A percentile compares a stretch with the other conserved stretches of the same genome.
Conservation (phyloP, 2,113 vertebrate species). For the Oryzias woworae region DNA sequence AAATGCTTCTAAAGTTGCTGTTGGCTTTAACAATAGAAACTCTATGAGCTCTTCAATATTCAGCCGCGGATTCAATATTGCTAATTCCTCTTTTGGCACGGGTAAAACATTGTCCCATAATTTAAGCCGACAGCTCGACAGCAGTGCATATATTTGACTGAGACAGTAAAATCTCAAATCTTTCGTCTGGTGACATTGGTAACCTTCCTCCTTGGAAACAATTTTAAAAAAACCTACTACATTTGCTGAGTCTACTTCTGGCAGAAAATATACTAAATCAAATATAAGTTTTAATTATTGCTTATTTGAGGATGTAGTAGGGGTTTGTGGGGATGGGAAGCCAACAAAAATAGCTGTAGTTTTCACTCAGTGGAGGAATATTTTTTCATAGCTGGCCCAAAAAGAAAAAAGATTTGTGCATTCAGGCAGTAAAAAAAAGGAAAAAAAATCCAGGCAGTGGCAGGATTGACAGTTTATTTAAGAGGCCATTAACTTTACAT, state of each 20-base stretch:
- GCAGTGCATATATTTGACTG: slow-evolving; percentile 63
- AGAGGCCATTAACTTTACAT: slow-evolving; percentile 82
- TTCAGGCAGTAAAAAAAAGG: slow-evolving; percentile 46
- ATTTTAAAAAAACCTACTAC: slow-evolving; percentile 22
- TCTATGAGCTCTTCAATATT: slow-evolving; percentile 46
- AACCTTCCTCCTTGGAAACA: slow-evolving; percentile 52
- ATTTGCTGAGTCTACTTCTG: no score
- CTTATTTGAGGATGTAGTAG: slow-evolving; percentile 50
- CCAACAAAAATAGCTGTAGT: slow-evolving; percentile 13
- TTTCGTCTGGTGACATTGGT: slow-evolving; percentile 43
- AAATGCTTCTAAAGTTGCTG: slow-evolving; percentile 26
- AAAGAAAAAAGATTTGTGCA: slow-evolving; percentile 50
- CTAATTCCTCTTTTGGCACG: slow-evolving; percentile 72
- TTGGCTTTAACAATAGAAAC: slow-evolving; percentile 32
- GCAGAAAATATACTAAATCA: slow-evolving; percentile 66
- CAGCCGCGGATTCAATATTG: slow-evolving; percentile 59
- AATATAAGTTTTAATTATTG: slow-evolving; percentile 73
- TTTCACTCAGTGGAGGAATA: slow-evolving; percentile 37
- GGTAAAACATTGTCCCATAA: slow-evolving; percentile 53
- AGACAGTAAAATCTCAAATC: slow-evolving; percentile 60
- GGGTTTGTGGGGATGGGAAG: slow-evolving; percentile 11
- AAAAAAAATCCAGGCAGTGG: slow-evolving; percentile 48
- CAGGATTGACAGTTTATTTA: slow-evolving; percentile 81
- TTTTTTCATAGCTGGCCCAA: slow-evolving; percentile 34
- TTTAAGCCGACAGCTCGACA: slow-evolving; percentile 61